phyloP scores from a whole-genome alignment of 2,113 vertebrate genomes.

The Vulpes vulpes region DNA sequence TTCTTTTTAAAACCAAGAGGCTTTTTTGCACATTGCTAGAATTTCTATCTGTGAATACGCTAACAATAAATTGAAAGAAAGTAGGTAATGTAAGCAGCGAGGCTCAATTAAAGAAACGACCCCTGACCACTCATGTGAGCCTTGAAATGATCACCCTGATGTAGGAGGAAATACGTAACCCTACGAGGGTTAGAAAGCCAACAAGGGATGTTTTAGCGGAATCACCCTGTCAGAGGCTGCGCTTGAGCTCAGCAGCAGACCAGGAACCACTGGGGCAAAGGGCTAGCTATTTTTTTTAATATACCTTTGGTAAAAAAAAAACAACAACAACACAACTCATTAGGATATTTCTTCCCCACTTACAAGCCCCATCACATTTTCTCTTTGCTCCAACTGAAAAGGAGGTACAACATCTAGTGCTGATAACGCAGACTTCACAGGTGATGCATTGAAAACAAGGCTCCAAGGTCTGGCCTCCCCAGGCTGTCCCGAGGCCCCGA shows the following conservation, averaged over 20 bases:
- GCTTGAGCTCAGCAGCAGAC: background rate
- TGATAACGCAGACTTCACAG: background rate
- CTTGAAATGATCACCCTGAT: background rate
- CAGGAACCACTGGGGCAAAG: background rate
- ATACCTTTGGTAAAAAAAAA: background rate
- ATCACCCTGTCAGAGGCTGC: background rate
- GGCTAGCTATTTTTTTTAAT: background rate
- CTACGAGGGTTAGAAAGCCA: background rate
- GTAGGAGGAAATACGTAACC: background rate
- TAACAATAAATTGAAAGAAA: background rate
- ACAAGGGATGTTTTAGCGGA: background rate
- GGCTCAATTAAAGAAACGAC: background rate
- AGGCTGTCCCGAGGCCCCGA: background rate
- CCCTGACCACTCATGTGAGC: background rate
- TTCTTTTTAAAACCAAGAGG: background rate
- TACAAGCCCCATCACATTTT: background rate
- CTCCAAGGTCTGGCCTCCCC: background rate
- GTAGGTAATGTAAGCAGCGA: background rate
- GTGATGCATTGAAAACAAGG: background rate
- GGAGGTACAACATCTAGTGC: background rate
- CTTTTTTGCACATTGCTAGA: background rate
- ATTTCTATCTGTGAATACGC: conserved; percentile 13
- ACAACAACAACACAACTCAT: background rate
- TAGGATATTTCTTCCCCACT: background rate
- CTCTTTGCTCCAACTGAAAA: background rate